These are phyloP conservation scores for Jaculus jaculus DNA, from an alignment of 2,113 vertebrate genomes.

Conservation along the genomic window DNA sequence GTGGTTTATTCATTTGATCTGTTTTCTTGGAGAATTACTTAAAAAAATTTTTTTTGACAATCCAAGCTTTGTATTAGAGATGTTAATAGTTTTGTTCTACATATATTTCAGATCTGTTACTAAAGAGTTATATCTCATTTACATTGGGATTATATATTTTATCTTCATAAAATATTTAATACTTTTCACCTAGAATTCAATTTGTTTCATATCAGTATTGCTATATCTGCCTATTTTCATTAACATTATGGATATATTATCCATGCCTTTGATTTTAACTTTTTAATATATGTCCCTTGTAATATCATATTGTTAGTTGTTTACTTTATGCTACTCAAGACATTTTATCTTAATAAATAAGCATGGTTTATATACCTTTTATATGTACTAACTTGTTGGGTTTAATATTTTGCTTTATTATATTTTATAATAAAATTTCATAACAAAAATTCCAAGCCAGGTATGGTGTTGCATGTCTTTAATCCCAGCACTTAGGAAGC, in stretches of 20 bases:
- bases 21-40: constrained; percentile 11
- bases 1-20: constrained; percentile 5
- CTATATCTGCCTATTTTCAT: background rate
- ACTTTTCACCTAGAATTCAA: constrained; percentile 42
- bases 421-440: background rate
- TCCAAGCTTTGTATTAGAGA: background rate
- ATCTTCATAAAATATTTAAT: constrained; percentile 38
- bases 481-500: too few relatives aligned
- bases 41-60: constrained; percentile 11
- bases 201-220: constrained; percentile 34
- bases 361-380: background rate
- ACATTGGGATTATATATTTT: constrained; percentile 28
- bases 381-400: background rate
- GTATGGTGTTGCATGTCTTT: too few relatives aligned
- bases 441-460: too few relatives aligned
- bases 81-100: constrained; percentile 14
- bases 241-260: constrained; percentile 38
- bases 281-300: background rate
- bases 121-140: constrained; percentile 18
- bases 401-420: constrained; percentile 1
- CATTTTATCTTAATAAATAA: background rate
- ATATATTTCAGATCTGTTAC: constrained; percentile 18
- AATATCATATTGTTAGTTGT: background rate
- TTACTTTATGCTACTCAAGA: background rate
- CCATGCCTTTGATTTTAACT: constrained; percentile 27